A percentile compares a stretch with the other conserved stretches of the same genome.
Evolutionary conservation across 2,888 invertebrate species (phyloP).

Genomic region (Sarcophaga caerulescens): DNA sequence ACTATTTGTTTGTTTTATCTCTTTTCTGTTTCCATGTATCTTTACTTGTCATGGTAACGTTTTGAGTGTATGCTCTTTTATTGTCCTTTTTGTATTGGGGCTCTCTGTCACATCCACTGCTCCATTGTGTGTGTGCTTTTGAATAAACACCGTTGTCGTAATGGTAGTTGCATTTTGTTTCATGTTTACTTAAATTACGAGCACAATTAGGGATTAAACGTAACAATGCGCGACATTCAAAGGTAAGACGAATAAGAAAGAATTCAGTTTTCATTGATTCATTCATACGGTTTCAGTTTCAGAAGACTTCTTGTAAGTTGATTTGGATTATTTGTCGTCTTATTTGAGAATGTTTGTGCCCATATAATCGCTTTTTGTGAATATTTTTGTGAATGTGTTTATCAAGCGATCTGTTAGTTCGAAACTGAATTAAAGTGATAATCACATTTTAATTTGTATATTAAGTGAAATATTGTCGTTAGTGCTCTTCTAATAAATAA

Average conservation of each 20-base stretch:
- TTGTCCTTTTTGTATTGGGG: neutral
- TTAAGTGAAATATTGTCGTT: too few relatives aligned
- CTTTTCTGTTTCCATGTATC: too few relatives aligned
- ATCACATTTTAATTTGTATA: too few relatives aligned
- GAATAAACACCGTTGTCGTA: too few relatives aligned
- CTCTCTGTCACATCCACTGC: neutral
- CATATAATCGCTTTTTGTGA: neutral
- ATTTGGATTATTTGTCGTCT: neutral
- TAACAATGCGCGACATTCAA: constrained; percentile 19
- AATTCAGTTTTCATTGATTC: neutral
- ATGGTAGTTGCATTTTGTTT: neutral
- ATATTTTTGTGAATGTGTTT: too few relatives aligned
- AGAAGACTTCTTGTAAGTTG: neutral
- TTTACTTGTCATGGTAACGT: too few relatives aligned
- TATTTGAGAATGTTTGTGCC: neutral
- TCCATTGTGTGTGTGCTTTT: too few relatives aligned
- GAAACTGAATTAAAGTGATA: too few relatives aligned
- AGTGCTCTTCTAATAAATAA: too few relatives aligned
- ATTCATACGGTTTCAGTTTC: constrained; percentile 18
- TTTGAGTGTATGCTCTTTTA: neutral
- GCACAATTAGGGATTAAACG: constrained; percentile 44
- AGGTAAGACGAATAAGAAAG: neutral
- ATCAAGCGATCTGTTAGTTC: too few relatives aligned
- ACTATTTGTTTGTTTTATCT: too few relatives aligned
- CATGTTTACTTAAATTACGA: constrained; percentile 13